phyloP scores from a whole-genome alignment of 2,888 invertebrate species.

The Ormyrus thymus region DNA sequence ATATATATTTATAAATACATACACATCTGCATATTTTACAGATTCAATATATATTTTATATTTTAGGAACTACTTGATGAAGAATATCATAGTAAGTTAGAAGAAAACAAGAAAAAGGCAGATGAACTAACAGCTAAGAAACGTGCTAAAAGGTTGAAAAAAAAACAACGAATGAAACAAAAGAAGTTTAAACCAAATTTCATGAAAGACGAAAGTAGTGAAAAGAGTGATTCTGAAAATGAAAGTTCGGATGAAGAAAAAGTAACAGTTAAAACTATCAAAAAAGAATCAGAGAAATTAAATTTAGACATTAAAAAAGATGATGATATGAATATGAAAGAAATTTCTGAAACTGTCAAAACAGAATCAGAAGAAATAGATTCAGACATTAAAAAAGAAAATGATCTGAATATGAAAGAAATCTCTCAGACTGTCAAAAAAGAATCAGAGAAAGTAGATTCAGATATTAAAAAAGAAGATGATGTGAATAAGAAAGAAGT shows the following conservation, averaged over 20 bases:
- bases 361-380: constrained; percentile 6
- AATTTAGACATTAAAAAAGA: constrained; percentile 10
- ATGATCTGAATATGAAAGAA: not conserved
- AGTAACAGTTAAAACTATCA: not conserved
- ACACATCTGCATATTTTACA: not conserved
- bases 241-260: constrained; percentile 70
- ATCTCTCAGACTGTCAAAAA: not conserved
- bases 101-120: constrained; percentile 82
- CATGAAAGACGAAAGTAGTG: constrained; percentile 31
- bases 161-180: constrained; percentile 78
- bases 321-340: not conserved
- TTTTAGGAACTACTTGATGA: constrained; percentile 87
- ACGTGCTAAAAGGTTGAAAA: constrained; percentile 90
- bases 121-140: constrained; percentile 93
- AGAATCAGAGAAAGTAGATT: constrained; percentile 10
- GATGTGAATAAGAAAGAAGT: not conserved
- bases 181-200: constrained; percentile 59
- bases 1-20: not conserved
- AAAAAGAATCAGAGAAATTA: constrained; percentile 6
- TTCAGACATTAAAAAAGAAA: constrained; percentile 1
- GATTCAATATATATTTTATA: constrained; percentile 21
- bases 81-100: constrained; percentile 87
- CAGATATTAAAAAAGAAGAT: not conserved
- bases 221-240: constrained; percentile 65
- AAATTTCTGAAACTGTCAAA: not conserved